Base-by-base conservation (phyloP, 2,797 vertebrate genomes). In the Scolopax bukidnonensis region DNA sequence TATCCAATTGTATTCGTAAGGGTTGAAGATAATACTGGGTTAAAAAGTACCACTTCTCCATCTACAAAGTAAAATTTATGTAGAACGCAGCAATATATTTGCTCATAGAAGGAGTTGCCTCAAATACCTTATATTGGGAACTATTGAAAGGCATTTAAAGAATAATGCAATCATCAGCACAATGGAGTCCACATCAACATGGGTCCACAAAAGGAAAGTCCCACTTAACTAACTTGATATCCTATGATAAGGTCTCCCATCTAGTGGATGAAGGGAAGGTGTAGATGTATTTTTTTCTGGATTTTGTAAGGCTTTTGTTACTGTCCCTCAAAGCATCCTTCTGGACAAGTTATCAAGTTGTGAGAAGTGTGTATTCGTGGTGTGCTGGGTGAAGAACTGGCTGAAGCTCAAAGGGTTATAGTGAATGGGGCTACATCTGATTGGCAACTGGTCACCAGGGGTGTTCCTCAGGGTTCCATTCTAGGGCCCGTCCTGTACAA, bases 371-470 rank as follows among this genome's bases (percentile, higher is more conserved):
- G 3, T 30, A 30, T 41, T 69, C 19, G 8, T 1, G 3, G 24
- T 50, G 45, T 6, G 7, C 36, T 60, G 36, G n/a, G 19, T 50
- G 54, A 69, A 33, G 24, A 81, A 50, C 45, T 41, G 30, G 24
- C 36, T 69, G 45, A 69, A 81, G 11, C 30, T 69, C 45, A 23
- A 50, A 69, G 45, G 54, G 15, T 60, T 60, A 27, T 28, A 41
- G 18, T 21, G 60, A 63, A 33, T 27, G 24, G 24, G 24, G 24
- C 45, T 50, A 41, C 8, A 28, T 28, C 30, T 69, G 65, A 19
- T 24, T 69, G 45, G 36, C 1, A 6, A 5, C 43, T 4, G 3
- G 33, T 59, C 43, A 48, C 33, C 64, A n/a, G 13, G 0, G 4
- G 16, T 48, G 33, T 23, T 69, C 45, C 64, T 40, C 23, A n/a